phyloP scores from a whole-genome alignment of 2,888 invertebrate species.

The Xestia rhomboidea region DNA sequence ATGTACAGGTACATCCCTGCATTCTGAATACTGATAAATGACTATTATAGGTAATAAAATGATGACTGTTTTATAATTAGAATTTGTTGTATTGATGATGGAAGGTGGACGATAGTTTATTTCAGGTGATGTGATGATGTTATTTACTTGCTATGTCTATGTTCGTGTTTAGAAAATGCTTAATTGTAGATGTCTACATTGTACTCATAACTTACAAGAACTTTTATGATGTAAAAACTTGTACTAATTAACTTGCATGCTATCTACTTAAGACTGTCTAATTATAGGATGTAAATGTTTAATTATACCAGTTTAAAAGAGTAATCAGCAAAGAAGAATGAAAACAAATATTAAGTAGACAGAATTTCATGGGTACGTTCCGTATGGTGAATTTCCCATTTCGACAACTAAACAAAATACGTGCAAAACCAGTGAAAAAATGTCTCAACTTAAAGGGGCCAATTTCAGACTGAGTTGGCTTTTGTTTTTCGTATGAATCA shows the following conservation, averaged over 20 bases:
- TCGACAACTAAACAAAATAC: no score
- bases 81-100: neutral
- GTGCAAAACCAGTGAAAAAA: no score
- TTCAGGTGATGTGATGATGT: neutral
- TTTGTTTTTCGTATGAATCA: neutral
- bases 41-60: neutral
- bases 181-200: constrained; percentile 1
- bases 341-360: neutral
- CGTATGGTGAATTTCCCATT: no score
- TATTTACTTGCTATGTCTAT: constrained; percentile 43
- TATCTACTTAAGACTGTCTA: neutral
- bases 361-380: neutral
- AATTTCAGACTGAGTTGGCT: neutral
- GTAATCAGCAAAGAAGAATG: neutral
- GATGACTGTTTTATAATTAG: neutral
- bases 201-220: constrained; percentile 8
- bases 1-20: neutral
- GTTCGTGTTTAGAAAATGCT: constrained; percentile 64
- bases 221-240: constrained; percentile 29
- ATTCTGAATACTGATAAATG: neutral
- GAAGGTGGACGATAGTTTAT: neutral
- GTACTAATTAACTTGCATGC: neutral
- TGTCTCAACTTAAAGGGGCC: no score
- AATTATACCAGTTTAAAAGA: neutral
- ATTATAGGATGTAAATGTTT: neutral